These are phyloP conservation scores for Hycleus phaleratus DNA, from an alignment of 1,140 invertebrate genomes.

Conservation along the genomic window DNA sequence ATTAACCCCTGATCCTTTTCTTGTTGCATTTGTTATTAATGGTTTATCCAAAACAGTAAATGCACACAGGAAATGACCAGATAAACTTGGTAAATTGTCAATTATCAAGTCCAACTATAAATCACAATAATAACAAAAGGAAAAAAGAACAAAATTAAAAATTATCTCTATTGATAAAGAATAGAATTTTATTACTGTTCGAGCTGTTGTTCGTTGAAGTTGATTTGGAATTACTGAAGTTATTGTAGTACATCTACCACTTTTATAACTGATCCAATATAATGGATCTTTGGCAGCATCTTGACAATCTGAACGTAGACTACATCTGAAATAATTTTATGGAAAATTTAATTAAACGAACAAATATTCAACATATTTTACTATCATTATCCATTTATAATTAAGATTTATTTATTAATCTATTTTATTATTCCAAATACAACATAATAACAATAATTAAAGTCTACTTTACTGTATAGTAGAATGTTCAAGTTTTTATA, in stretches of 20 bases:
- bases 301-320: conserved; percentile 81
- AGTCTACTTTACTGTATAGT: not conserved
- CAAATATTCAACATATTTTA: too few species aligned
- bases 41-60: conserved; percentile 88
- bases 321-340: conserved; percentile 55
- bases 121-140: not conserved
- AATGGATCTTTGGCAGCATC: conserved; percentile 86
- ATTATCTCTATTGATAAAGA: not conserved
- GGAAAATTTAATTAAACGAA: too few species aligned
- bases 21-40: conserved; percentile 80
- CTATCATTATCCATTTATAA: too few species aligned
- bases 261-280: conserved; percentile 95
- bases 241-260: conserved; percentile 90
- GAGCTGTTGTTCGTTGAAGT: conserved; percentile 84
- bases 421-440: not conserved
- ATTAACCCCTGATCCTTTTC: conserved; percentile 81
- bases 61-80: conserved; percentile 85
- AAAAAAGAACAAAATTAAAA: conserved; percentile 8
- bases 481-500: not conserved
- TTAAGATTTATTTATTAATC: too few species aligned
- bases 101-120: conserved; percentile 75
- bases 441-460: not conserved
- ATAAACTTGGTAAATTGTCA: conserved; percentile 84
- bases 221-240: conserved; percentile 85
- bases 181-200: conserved; percentile 53